Percentiles rank a stretch among this genome's conserved stretches.
These are phyloP conservation scores for Stomatorhinus ivindoensis DNA, from an alignment of 2,113 vertebrate species.

Conservation along the genomic window DNA sequence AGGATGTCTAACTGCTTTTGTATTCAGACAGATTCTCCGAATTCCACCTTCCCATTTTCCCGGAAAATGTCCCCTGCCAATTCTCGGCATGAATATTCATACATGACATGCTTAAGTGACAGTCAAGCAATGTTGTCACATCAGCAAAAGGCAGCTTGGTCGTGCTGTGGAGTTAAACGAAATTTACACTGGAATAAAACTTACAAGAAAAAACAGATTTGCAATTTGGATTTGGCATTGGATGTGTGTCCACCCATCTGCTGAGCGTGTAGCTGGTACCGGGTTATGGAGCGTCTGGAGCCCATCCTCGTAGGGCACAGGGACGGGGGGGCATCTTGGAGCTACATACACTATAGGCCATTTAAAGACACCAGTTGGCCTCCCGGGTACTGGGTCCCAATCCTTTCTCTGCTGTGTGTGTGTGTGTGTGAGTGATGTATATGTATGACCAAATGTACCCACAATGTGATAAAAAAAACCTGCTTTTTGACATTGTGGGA, in stretches of 20 bases:
- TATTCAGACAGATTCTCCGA: not conserved
- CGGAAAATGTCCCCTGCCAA: not conserved
- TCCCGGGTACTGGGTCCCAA: not conserved
- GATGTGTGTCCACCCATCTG: not conserved
- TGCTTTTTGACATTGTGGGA: not conserved
- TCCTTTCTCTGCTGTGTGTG: not conserved
- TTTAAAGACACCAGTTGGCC: not conserved
- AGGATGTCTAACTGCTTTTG: not conserved
- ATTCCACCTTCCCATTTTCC: not conserved
- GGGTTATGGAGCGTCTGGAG: not conserved
- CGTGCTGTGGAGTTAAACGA: not conserved
- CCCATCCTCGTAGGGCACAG: not conserved
- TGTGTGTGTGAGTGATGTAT: not conserved
- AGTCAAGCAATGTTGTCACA: constrained; percentile 7
- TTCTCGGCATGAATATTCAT: constrained; percentile 6
- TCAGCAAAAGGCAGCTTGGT: not conserved
- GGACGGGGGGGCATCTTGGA: not conserved
- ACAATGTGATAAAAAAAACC: not conserved
- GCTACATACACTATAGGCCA: not conserved
- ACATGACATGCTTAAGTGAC: not conserved
- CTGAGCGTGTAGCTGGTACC: not conserved
- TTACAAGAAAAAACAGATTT: not conserved
- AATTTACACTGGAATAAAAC: not conserved
- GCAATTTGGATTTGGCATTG: not conserved
- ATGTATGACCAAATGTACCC: not conserved